Evolutionary conservation across 2,113 vertebrate genomes (phyloP).

Genomic region (Ammospiza nelsoni): DNA sequence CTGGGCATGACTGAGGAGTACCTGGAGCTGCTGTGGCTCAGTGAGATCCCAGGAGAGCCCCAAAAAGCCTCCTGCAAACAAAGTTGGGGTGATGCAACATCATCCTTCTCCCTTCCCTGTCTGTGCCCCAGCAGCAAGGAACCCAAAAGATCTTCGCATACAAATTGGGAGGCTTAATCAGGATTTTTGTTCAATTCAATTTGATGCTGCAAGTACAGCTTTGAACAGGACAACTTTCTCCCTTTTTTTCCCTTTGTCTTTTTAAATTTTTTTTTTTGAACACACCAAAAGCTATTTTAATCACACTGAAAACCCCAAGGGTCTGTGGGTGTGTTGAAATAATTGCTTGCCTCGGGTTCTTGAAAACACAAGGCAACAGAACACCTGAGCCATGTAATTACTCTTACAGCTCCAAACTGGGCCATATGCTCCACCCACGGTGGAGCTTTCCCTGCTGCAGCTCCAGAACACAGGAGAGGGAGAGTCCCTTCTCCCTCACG

Average conservation of each 20-base stretch:
- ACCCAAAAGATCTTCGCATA: not conserved
- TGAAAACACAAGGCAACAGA: conserved; percentile 25
- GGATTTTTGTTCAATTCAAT: not conserved
- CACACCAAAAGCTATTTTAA: conserved; percentile 5
- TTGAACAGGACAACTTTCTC: not conserved
- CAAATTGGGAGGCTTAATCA: not conserved
- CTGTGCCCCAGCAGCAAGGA: not conserved
- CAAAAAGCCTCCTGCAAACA: not conserved
- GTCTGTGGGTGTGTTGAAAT: conserved; percentile 35
- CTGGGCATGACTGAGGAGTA: no score
- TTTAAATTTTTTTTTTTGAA: not conserved
- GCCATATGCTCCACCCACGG: not conserved
- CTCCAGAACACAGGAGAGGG: not conserved
- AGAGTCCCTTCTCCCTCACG: fast-evolving
- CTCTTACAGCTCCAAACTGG: not conserved
- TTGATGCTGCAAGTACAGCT: not conserved
- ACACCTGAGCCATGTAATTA: conserved; percentile 66
- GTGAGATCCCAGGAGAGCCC: not conserved
- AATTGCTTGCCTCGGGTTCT: conserved; percentile 60
- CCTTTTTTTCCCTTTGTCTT: no score
- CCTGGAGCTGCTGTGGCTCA: fast-evolving
- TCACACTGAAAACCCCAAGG: not conserved
- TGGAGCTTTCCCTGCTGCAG: not conserved
- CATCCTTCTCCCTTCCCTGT: not conserved
- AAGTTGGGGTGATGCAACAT: not conserved